Conservation (phyloP, 2,797 vertebrate genomes). For the Gymnoscopelus braueri region DNA sequence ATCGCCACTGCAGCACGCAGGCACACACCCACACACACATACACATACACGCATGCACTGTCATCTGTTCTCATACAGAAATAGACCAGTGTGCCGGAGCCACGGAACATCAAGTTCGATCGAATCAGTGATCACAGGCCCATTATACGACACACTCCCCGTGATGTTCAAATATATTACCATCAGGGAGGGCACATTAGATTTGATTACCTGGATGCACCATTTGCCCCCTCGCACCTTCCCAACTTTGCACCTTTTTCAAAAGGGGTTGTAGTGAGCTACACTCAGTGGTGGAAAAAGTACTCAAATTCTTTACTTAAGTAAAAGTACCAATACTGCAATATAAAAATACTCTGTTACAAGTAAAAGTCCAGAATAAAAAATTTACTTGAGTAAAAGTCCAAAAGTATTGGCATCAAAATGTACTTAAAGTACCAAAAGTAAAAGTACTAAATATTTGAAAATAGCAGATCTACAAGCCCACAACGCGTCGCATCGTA, state of each 20-base stretch:
- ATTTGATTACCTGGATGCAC: background rate
- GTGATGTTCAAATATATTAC: background rate
- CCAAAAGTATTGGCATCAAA: no score
- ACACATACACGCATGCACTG: background rate
- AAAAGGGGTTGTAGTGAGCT: background rate
- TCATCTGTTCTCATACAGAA: constrained; percentile 21
- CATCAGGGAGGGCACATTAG: background rate
- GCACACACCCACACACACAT: constrained; percentile 1
- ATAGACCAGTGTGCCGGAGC: constrained; percentile 25
- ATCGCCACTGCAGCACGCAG: background rate
- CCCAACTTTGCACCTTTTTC: background rate
- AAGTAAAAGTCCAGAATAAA: no score
- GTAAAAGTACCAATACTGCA: no score
- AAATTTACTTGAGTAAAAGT: no score
- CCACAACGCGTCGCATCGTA: no score
- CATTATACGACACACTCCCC: constrained; percentile 17
- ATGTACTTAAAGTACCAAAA: no score
- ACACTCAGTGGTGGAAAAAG: no score
- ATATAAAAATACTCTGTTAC: no score
- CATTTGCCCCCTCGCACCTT: background rate
- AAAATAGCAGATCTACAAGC: no score
- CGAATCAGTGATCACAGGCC: constrained; percentile 21
- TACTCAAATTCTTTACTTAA: no score
- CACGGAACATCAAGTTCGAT: constrained; percentile 28
- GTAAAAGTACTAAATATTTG: no score